Evolutionary conservation across 2,888 invertebrate genomes (phyloP), one percentile per base, ranked within the genome.

Genomic region (Villa cingulata): DNA sequence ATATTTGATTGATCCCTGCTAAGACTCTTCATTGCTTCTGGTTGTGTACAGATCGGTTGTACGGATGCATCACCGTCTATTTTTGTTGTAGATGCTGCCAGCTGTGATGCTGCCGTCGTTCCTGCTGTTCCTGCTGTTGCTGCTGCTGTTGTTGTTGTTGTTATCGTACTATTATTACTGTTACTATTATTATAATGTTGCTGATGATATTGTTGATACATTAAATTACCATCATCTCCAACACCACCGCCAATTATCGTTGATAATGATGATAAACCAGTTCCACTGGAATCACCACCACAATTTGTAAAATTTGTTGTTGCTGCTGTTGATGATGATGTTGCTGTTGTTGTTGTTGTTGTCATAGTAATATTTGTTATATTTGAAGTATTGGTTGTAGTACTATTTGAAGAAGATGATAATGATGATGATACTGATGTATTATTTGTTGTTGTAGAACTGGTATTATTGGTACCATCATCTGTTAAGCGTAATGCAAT

Each of bases 401-500:
- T n/a, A n/a, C n/a, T n/a, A n/a, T n/a, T n/a, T n/a, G n/a, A n/a
- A n/a, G n/a, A n/a, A n/a, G n/a, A n/a, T n/a, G n/a, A n/a, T n/a
- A n/a, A n/a, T n/a, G n/a, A n/a, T n/a, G n/a, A n/a, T 17, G 32
- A 17, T 48, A 32, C 16, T 7, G 16, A 5, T 7, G 5, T 16
- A n/a, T 15, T 36, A n/a, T 4, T 50, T 57, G 54, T 45, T 56
- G 48, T 53, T 43, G 54, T 54, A 48, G 53, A 38, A 52, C 54
- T 16, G 53, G 56, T 50, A 48, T 50, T 45, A 39, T 43, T 50
- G 41, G 41, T 52, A 32, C 45, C 48, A 44, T 76, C 76, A 52
- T 74, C 74, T 53, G 77, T 72, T 57, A 80, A 71, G 43, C 78
- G 75, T 59, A 91, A 74, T 62, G 90, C 90, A 66, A 85, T 77